Percentiles rank a stretch among this genome's conserved stretches.
These are phyloP conservation scores for Pipa parva DNA, from an alignment of 2,113 vertebrate species.

Conservation along the genomic window DNA sequence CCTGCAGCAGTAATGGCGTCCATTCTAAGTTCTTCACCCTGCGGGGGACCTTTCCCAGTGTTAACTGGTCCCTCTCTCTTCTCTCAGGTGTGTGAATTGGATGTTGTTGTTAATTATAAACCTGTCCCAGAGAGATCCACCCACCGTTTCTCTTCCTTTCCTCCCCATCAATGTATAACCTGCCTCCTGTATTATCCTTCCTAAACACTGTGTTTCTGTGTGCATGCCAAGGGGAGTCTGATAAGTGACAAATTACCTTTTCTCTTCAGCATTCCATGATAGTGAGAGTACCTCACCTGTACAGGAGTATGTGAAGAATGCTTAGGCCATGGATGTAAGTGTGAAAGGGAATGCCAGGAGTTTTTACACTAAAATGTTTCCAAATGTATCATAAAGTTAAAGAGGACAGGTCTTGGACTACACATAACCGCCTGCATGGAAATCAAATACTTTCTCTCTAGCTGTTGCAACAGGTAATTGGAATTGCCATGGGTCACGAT, in stretches of 20 bases:
- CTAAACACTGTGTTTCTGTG: slow-evolving; percentile 1
- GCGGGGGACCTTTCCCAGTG: slow-evolving; percentile 39
- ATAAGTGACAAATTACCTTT: slow-evolving; percentile 1
- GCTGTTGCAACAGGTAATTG: too few relatives aligned
- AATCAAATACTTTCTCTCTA: too few relatives aligned
- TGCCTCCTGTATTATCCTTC: slow-evolving; percentile 23
- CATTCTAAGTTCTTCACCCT: slow-evolving; percentile 25
- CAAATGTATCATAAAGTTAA: too few relatives aligned
- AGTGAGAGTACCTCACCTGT: neutral
- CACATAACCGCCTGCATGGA: too few relatives aligned
- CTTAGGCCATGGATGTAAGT: neutral
- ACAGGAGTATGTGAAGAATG: neutral
- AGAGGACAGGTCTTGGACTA: too few relatives aligned
- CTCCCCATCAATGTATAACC: slow-evolving; percentile 37
- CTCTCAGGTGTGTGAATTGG: slow-evolving; percentile 24
- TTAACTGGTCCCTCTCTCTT: slow-evolving; percentile 10
- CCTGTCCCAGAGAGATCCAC: slow-evolving; percentile 15
- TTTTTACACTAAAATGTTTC: too few relatives aligned
- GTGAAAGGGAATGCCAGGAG: too few relatives aligned
- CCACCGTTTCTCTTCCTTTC: slow-evolving; percentile 21
- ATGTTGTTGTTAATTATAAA: slow-evolving; percentile 32
- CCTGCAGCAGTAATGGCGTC: slow-evolving; percentile 35
- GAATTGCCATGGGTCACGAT: too few relatives aligned
- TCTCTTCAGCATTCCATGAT: neutral
- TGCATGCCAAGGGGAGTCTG: neutral